phyloP scores from a whole-genome alignment of 2,888 invertebrate species.

The Desoria tigrina region DNA sequence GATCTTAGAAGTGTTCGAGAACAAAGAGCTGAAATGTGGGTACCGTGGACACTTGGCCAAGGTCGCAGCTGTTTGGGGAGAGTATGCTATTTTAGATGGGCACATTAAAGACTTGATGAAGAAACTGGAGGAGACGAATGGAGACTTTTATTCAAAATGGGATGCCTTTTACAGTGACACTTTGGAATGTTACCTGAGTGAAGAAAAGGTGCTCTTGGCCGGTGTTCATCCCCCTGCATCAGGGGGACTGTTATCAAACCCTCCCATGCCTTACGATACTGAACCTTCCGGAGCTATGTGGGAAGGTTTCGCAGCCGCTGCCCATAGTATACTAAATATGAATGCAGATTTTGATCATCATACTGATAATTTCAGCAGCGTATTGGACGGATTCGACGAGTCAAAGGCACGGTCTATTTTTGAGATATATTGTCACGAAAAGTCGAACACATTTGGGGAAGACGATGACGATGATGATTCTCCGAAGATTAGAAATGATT shows the following conservation, averaged over 20 bases:
- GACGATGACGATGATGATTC: conserved; percentile 12
- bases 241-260: conserved; percentile 17
- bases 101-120: conserved; percentile 24
- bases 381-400: conserved; percentile 36
- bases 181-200: conserved; percentile 20
- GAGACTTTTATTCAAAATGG: conserved; percentile 7
- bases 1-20: conserved; percentile 37
- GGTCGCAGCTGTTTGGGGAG: conserved; percentile 29
- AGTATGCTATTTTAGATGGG: conserved; percentile 24
- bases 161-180: conserved; percentile 25
- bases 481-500: not conserved
- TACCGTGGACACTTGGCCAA: conserved; percentile 39
- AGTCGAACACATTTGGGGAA: not conserved
- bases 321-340: too few relatives aligned
- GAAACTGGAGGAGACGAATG: conserved; percentile 11
- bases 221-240: conserved; percentile 35
- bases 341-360: not conserved
- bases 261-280: conserved; percentile 14
- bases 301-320: not conserved
- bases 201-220: conserved; percentile 29
- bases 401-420: conserved; percentile 42
- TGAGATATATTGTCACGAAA: conserved; percentile 40
- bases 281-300: conserved; percentile 11
- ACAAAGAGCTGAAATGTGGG: conserved; percentile 32
- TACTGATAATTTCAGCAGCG: not conserved